Evolutionary conservation across 1,140 invertebrate genomes (phyloP).

Genomic region (Solenopsis fugax): DNA sequence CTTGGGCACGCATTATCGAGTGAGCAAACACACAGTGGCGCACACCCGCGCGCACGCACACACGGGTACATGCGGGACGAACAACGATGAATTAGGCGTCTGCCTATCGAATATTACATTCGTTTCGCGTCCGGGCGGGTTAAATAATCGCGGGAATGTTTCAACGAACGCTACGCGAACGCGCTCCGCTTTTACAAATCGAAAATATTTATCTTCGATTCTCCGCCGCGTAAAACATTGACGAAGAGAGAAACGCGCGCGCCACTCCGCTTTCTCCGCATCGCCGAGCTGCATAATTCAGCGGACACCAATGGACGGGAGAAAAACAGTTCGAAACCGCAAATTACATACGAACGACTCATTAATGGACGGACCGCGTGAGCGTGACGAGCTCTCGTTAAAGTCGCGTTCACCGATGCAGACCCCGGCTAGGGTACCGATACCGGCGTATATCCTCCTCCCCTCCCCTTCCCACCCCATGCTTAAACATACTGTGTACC

Average conservation of each 20-base stretch:
- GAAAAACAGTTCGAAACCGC: constrained; percentile 59
- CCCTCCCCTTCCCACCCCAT: too few species aligned
- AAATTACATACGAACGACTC: constrained; percentile 61
- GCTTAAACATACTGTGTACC: constrained; percentile 5
- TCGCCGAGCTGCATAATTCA: constrained; percentile 45
- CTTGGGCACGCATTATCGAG: constrained; percentile 11
- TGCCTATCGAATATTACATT: constrained; percentile 41
- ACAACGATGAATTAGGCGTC: constrained; percentile 23
- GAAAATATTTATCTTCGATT: constrained; percentile 58
- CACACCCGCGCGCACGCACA: background rate
- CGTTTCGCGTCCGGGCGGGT: background rate
- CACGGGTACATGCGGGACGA: background rate
- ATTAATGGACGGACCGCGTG: constrained; percentile 44
- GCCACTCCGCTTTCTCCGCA: constrained; percentile 1
- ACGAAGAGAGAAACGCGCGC: background rate
- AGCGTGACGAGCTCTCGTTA: constrained; percentile 64
- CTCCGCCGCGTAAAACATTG: constrained; percentile 13
- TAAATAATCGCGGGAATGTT: constrained; percentile 46
- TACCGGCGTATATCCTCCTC: background rate
- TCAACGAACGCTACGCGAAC: constrained; percentile 18
- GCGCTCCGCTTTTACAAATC: constrained; percentile 39
- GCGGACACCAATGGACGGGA: constrained; percentile 21
- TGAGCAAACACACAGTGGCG: background rate
- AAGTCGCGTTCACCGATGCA: constrained; percentile 9
- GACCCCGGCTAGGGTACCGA: constrained; percentile 12